Base-by-base conservation (phyloP, 1,140 invertebrate genomes). In the Tachypleus tridentatus region DNA sequence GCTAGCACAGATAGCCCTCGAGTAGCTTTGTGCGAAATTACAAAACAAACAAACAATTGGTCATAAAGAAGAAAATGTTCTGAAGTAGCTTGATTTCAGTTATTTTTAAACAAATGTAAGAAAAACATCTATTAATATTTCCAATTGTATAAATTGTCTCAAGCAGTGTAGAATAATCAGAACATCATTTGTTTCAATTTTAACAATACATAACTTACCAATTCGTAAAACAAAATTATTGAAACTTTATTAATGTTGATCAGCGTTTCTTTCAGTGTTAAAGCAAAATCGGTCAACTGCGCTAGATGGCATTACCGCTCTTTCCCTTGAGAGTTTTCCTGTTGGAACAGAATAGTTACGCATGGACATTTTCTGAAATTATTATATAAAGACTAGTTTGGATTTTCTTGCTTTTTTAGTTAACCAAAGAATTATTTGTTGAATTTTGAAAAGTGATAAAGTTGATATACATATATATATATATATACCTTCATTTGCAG, bases 201-300 rank as follows among this genome's bases (percentile, higher is more conserved):
- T 29, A 29, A 29, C 29, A 29, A 51, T 0, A 3, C 47, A 5
- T 7, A 60, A 66, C 70, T 73, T 75, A 82, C 82, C 93, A 86
- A 96, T 88, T 77, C 92, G 89, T 5, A 96, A 79, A 29, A 94
- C 89, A 76, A 96, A 95, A 77, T 96, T 91, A 80, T 96, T 96
- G 77, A 95, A 95, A 63, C 89, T 92, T 77, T 96, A 77, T 96
- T 95, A 72, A 96, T 93, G 63, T 87, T 84, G 57, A 90, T 87
- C 58, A 96, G 78, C 7, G 91, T 89, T 73, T 89, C 87, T 73
- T 92, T 92, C 64, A 96, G 76, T 75, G 93, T 89, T 65, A 96
- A 76, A 0, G 91, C 91, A 75, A 95, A 96, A 74, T 93, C 91
- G 3, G 94, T 91, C 4, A 96, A 80, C 3, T 86, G 81, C 0